Evolutionary conservation across 2,888 invertebrate species (phyloP).

Genomic region (Glyphotaelius pellucidus): DNA sequence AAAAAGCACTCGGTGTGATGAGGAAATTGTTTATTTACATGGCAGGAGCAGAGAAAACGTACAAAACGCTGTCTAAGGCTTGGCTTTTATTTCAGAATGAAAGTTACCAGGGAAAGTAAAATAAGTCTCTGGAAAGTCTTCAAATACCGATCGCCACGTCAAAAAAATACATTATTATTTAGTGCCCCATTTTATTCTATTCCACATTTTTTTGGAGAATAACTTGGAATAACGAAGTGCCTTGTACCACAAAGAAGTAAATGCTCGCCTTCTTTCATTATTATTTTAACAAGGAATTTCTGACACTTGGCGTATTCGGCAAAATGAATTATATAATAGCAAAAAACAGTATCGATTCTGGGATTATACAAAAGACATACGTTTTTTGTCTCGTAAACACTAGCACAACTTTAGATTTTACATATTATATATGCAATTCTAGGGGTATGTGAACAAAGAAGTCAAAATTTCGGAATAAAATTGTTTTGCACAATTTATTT

Average conservation of each 20-base stretch:
- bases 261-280: not conserved
- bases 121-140: not conserved
- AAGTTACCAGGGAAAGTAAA: not conserved
- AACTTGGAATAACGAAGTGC: not conserved
- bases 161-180: not conserved
- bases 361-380: not conserved
- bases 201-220: not conserved
- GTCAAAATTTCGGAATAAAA: not conserved
- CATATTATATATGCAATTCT: no score
- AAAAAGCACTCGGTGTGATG: conserved; percentile 45
- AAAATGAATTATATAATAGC: not conserved
- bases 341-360: not conserved
- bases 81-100: not conserved
- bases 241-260: not conserved
- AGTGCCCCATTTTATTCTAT: not conserved
- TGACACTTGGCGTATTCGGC: not conserved
- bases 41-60: not conserved
- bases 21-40: conserved; percentile 47
- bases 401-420: not conserved
- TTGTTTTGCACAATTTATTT: not conserved
- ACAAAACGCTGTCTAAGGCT: not conserved
- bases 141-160: not conserved
- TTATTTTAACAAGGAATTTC: not conserved
- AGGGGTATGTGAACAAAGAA: not conserved
- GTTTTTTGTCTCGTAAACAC: not conserved